Evolutionary conservation across 2,888 invertebrate genomes (phyloP), one percentile per base, ranked within the genome.

Genomic region (Bombyx huttoni): DNA sequence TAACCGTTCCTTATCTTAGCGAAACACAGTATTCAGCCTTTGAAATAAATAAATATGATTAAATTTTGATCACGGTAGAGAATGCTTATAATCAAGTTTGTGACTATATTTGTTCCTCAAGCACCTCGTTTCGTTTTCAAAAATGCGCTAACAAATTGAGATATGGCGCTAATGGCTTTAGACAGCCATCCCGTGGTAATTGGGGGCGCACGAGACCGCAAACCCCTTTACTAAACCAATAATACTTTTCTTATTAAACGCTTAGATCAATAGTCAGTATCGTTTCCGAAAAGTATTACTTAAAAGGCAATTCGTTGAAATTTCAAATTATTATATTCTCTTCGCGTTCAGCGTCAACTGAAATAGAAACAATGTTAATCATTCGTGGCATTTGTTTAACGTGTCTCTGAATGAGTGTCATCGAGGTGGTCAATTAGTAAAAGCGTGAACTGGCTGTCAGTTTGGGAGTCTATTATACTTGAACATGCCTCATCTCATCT

Each of bases 371-470:
- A 61, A 64, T 80, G 81, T 82, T 78, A 79, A 78, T 83, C 76
- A 82, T 71, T 72, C 64, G 67, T 67, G 66, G 68, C 70, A 71
- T 67, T 71, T 76, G 76, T 78, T 78, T 78, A 77, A 68, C 70
- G 70, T 72, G 63, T 70, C 61, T 68, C 63, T 77, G 67, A 75
- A 73, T 72, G 68, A 75, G 73, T 71, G 74, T 77, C 75, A 68
- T 67, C 64, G 75, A 81, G 83, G 83, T 83, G 85, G 84, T 77
- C 83, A 81, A 79, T 81, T 81, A 78, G 81, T 79, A 80, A 81
- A 82, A 83, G 81, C 83, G 81, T 86, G 79, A 80, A 85, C 74
- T 64, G 70, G 70, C 72, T 82, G 84, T 81, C 86, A 82, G 73
- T 81, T 81, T 76, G 75, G 80, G 80, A 75, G 73, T 64, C 67